Percentiles rank a stretch among this genome's conserved stretches.
These are phyloP conservation scores for Sinonovacula constricta DNA, from an alignment of 1,140 invertebrate species.

Conservation along the genomic window DNA sequence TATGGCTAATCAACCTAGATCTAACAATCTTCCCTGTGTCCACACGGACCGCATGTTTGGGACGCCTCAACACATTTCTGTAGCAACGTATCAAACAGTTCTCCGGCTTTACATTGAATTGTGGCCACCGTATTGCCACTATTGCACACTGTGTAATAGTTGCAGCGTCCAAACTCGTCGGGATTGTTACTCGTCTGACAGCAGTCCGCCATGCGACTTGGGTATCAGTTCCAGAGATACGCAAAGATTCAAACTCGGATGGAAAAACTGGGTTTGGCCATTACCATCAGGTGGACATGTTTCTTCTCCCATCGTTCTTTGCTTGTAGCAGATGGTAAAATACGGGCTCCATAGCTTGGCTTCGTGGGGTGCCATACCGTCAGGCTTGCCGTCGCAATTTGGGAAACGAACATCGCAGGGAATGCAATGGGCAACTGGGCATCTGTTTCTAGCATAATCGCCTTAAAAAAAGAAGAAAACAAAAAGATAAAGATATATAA, in stretches of 20 bases:
- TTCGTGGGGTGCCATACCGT: too few relatives aligned
- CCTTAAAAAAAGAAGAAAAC: too few relatives aligned
- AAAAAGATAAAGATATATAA: too few relatives aligned
- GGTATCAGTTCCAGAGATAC: conserved; percentile 44
- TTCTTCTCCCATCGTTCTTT: conserved; percentile 37
- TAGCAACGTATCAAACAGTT: conserved; percentile 19
- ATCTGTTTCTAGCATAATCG: too few relatives aligned
- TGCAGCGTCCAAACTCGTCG: conserved; percentile 43
- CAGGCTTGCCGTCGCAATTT: too few relatives aligned
- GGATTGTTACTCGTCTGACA: conserved; percentile 38
- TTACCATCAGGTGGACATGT: conserved; percentile 27
- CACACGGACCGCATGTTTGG: conserved; percentile 32
- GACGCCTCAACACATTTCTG: not conserved
- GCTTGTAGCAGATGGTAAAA: conserved; percentile 49
- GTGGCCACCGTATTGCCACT: conserved; percentile 19
- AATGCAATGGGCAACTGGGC: conserved; percentile 48
- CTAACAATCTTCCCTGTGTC: too few relatives aligned
- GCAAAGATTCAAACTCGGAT: conserved; percentile 36
- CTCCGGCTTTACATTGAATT: conserved; percentile 14
- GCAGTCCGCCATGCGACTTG: conserved; percentile 37
- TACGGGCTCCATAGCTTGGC: conserved; percentile 48
- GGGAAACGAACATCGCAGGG: conserved; percentile 39
- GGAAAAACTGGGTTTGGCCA: conserved; percentile 29
- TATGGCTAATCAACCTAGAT: too few relatives aligned
- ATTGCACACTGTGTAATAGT: conserved; percentile 42